Evolutionary conservation across 2,888 invertebrate species (phyloP).

Genomic region (Trissoscelio sp.): DNA sequence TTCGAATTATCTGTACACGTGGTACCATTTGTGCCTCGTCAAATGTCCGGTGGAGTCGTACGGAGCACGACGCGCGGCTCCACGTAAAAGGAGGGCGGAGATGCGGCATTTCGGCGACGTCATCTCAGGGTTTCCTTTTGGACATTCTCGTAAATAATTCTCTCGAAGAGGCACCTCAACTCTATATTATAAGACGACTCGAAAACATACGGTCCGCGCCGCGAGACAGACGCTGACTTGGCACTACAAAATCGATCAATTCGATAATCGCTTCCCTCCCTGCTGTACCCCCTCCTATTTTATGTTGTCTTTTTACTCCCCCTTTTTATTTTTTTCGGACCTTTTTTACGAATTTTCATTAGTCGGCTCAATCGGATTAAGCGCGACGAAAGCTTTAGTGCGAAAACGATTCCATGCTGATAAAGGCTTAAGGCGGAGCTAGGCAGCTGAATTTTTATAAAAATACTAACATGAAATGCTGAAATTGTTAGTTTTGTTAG

Average conservation of each 20-base stretch:
- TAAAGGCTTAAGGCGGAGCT: slow-evolving; percentile 50
- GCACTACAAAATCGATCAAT: slow-evolving; percentile 60
- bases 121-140: slow-evolving; percentile 69
- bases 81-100: slow-evolving; percentile 66
- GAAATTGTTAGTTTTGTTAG: too few relatives aligned
- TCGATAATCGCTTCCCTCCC: slow-evolving; percentile 42
- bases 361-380: slow-evolving; percentile 60
- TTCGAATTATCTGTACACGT: slow-evolving; percentile 59
- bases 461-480: too few relatives aligned
- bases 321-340: slow-evolving; percentile 29
- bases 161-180: slow-evolving; percentile 57
- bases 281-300: not conserved
- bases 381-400: slow-evolving; percentile 59
- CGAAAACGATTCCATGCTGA: slow-evolving; percentile 56
- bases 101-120: slow-evolving; percentile 69
- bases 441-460: slow-evolving; percentile 23
- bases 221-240: slow-evolving; percentile 61
- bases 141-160: slow-evolving; percentile 71
- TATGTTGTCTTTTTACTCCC: slow-evolving; percentile 38
- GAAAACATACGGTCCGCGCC: slow-evolving; percentile 55
- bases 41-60: slow-evolving; percentile 36
- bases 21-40: slow-evolving; percentile 60
- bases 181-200: slow-evolving; percentile 45
- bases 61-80: slow-evolving; percentile 16
- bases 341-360: slow-evolving; percentile 56